Base-by-base conservation (phyloP, 2,888 invertebrate genomes). In the Phalera bucephala region DNA sequence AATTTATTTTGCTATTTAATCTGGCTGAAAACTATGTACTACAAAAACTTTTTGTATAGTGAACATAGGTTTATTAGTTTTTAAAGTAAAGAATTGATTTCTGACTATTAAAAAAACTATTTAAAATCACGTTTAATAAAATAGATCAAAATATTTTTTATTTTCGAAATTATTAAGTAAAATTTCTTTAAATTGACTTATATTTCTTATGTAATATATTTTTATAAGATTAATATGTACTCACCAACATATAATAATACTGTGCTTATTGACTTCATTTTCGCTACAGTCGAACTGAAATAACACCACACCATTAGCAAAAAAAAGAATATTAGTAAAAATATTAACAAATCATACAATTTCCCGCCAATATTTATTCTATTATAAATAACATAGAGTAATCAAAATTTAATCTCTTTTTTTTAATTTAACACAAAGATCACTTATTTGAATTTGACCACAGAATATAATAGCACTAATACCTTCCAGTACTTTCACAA, bases 401-500 rank as follows among this genome's bases (percentile, higher is more conserved):
- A 21, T 7, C 7, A 21, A 21, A 21, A 8, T 5, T 5, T 21
- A 3, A 7, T 21, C 10, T 11, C 7, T 25, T 28, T 17, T 28
- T n/a, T 9, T 17, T 9, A 10, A 28, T 17, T 10, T 10, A 19
- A 3, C 29, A 29, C 27, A 22, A 36, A 33, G 40, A 37, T 46
- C 34, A 39, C 44, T 36, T 30, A 26, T 23, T 29, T 31, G 30
- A 38, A 40, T 31, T 34, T 11, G 13, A 30, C 32, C 48, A 40
- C 53, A 33, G 44, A 40, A 36, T 43, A 31, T 30, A 44, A 28
- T 25, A 19, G 35, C 61, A 60, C 53, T 46, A 42, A 61, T 70
- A 78, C 87, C 87, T 88, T 75, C 79, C 82, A 84, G 60, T 69
- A 84, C 72, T 82, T 85, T 87, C 81, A 82, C 88, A 68, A 72